Base-by-base conservation (phyloP, 2,797 vertebrate genomes). In the Salmo trutta region DNA sequence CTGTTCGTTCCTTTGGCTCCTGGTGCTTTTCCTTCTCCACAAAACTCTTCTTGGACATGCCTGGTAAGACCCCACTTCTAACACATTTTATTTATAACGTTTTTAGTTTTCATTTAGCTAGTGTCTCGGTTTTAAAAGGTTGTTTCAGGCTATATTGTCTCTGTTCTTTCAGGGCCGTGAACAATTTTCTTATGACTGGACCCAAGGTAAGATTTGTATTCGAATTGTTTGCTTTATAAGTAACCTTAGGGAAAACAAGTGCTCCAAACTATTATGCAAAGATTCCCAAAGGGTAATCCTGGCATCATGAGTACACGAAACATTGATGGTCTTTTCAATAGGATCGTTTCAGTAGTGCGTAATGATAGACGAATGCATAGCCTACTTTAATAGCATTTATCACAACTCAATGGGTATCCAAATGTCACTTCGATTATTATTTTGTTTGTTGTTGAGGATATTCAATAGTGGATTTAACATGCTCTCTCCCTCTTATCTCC, bases 131-230 rank as follows among this genome's bases (percentile, higher is more conserved):
- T 62, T 56, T 12, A 51, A 71, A 71, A 10, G 5, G 17, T 41
- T 10, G 17, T 51, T 8, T 21, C 12, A 52, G 10, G 3, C n/a
- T 14, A 15, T 62, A 12, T 75, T 53, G 71, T 19, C 1, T 59
- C 76, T 41, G 1, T 75, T 81, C 77, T 86, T 88, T 88, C 83
- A 99, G 97, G 98, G 94, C 96, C 73, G 95, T 96, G 78, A 97
- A 96, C 86, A 99, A 98, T 91, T 94, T 99, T 83, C 94, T 99
- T 52, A 95, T 99, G 95, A 97, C 97, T 21, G 97, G 98, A 88
- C 94, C 97, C 24, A 98, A 98, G 96, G 98, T 99, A 96, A 93
- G 79, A 0, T 64, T n/a, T 51, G 3, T 51, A 71, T 71, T 53
- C 21, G 16, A 54, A 29, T 7, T 6, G 52, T 53, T 36, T 36